Evolutionary conservation across 2,888 invertebrate species (phyloP), one percentile per base, ranked within the genome.

Genomic region (Acleris sparsana): DNA sequence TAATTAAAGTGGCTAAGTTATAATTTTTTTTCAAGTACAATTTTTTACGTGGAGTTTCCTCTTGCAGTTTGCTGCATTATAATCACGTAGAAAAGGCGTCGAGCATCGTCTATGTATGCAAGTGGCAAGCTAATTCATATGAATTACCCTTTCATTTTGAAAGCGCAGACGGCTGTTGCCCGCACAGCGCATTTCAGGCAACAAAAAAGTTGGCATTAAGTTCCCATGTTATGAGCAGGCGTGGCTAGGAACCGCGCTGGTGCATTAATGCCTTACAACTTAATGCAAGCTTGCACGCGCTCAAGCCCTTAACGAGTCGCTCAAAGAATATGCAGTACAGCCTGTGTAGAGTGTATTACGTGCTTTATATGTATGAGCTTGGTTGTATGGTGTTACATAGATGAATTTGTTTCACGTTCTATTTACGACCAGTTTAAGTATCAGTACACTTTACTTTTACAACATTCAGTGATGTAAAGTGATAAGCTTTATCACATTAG

Each of bases 191-290:
- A 71, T 71, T 71, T 71, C 61, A 70, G 69, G 64, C 70, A 69
- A 71, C 68, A 71, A 75, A 72, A 33, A 74, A 73, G 62, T 71
- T 68, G 73, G 77, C 79, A 77, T 69, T 80, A 80, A 80, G 77
- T 81, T 79, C 73, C 71, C 76, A 73, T 72, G 55, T 60, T 77
- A 78, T 77, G 77, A 70, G 75, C 71, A 79, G 75, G 82, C 82
- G 73, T 78, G 84, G 83, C 78, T 84, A 85, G 83, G 84, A 80
- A 73, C 74, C 78, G 77, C 85, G 84, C 75, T 75, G 82, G 79
- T 84, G 89, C 88, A 88, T 88, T 89, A 89, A 90, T 89, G 85
- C 83, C 82, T 73, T 83, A 83, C 77, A 85, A 86, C 84, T 89
- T 89, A 86, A 88, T 89, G 88, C 87, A 78, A 77, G 83, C 84